Conservation (phyloP, 2,797 vertebrate genomes). For the Trachops cirrhosus region DNA sequence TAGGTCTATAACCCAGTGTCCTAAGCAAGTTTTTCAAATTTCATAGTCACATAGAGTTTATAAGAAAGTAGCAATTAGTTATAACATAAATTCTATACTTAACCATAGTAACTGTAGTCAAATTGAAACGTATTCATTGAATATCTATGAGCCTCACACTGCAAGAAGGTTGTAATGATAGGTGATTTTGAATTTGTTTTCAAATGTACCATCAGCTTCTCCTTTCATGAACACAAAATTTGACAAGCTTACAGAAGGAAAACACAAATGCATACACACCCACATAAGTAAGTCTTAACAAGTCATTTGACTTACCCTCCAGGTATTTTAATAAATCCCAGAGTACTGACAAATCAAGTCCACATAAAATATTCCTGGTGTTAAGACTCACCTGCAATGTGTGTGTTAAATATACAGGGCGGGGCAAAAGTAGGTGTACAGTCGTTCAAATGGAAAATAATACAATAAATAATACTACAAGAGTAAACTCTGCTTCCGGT, state of each 20-base stretch:
- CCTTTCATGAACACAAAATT: conserved; percentile 32
- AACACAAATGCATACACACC: conserved; percentile 28
- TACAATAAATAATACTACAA: neutral
- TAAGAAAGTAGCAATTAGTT: neutral
- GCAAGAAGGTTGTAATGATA: neutral
- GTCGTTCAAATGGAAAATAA: neutral
- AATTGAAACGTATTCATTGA: neutral
- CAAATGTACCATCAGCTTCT: neutral
- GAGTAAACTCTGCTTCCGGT: neutral
- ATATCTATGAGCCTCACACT: neutral
- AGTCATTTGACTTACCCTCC: conserved; percentile 24
- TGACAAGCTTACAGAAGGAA: conserved; percentile 16
- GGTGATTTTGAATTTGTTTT: conserved; percentile 20
- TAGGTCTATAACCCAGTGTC: neutral
- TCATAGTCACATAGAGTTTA: neutral
- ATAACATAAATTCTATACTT: neutral
- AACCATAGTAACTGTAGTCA: neutral
- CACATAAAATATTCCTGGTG: neutral
- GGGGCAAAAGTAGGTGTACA: neutral
- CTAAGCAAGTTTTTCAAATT: neutral
- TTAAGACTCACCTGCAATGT: neutral
- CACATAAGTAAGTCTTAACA: conserved; percentile 53
- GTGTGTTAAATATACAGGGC: neutral
- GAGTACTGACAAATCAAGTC: neutral
- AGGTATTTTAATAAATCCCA: conserved; percentile 50